Percentiles rank a stretch among this genome's conserved stretches.
Evolutionary conservation across 1,140 invertebrate species (phyloP).

Genomic region (Monochamus saltuarius): DNA sequence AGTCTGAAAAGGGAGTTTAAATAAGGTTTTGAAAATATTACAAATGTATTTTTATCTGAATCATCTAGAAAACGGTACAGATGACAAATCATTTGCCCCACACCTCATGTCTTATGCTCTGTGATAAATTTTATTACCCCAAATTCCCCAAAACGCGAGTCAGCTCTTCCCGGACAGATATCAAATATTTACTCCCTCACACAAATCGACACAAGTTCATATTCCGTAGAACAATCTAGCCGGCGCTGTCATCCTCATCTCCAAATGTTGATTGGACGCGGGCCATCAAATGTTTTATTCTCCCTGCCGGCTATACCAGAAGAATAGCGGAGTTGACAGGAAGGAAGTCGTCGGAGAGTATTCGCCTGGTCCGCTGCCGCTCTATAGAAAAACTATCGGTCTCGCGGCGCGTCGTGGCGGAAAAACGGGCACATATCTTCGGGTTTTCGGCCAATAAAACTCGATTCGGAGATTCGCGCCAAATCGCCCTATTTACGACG

Average conservation of each 20-base stretch:
- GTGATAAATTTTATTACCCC: too few relatives aligned
- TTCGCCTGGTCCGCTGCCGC: slow-evolving; percentile 17
- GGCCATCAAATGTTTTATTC: slow-evolving; percentile 46
- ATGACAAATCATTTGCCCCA: too few relatives aligned
- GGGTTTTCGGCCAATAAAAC: slow-evolving; percentile 50
- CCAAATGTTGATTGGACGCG: slow-evolving; percentile 47
- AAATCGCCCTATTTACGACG: slow-evolving; percentile 47
- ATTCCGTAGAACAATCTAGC: slow-evolving; percentile 27
- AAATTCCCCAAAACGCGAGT: slow-evolving; percentile 8
- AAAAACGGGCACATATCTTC: slow-evolving; percentile 46
- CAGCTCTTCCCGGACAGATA: slow-evolving; percentile 17
- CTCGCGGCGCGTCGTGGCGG: slow-evolving; percentile 27
- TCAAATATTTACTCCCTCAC: slow-evolving; percentile 34
- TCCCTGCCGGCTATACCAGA: slow-evolving; percentile 31
- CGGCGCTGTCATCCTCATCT: slow-evolving; percentile 26
- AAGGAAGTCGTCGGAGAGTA: background rate
- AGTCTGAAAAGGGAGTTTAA: too few relatives aligned
- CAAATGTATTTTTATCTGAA: too few relatives aligned
- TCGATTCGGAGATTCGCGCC: slow-evolving; percentile 46
- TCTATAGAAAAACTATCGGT: slow-evolving; percentile 41
- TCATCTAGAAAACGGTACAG: too few relatives aligned
- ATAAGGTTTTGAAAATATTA: too few relatives aligned
- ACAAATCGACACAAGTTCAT: slow-evolving; percentile 29
- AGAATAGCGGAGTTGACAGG: background rate
- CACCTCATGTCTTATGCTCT: too few relatives aligned